Conservation (phyloP, 1,140 invertebrate species). For the Scaptomyza hsui region DNA sequence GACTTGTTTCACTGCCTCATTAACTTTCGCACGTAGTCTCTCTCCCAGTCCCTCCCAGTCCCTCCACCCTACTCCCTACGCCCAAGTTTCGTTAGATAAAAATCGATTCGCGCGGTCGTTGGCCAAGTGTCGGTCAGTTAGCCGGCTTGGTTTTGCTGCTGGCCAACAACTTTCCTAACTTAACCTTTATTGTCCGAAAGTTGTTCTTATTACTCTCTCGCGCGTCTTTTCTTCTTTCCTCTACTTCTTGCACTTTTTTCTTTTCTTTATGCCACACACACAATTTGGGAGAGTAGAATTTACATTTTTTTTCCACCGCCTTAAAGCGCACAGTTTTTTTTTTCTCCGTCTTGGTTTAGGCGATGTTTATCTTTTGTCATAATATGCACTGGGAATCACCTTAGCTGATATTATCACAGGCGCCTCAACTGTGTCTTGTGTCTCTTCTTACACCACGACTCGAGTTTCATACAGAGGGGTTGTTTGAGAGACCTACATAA, state of each 20-base stretch:
- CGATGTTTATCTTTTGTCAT: slow-evolving; percentile 80
- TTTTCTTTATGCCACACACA: slow-evolving; percentile 19
- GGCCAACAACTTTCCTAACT: slow-evolving; percentile 74
- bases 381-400: slow-evolving; percentile 82
- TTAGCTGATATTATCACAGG: slow-evolving; percentile 74
- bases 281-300: slow-evolving; percentile 53
- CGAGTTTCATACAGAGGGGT: not conserved
- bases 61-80: not conserved
- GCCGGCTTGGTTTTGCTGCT: not conserved
- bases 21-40: slow-evolving; percentile 73
- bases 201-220: slow-evolving; percentile 76
- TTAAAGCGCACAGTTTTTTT: slow-evolving; percentile 52
- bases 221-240: not conserved
- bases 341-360: slow-evolving; percentile 47
- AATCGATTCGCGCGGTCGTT: slow-evolving; percentile 80
- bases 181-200: slow-evolving; percentile 83
- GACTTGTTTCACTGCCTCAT: slow-evolving; percentile 74
- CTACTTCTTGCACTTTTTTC: slow-evolving; percentile 51
- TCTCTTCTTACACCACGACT: slow-evolving; percentile 19
- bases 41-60: not conserved
- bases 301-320: slow-evolving; percentile 66
- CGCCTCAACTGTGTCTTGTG: slow-evolving; percentile 31
- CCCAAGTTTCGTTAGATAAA: slow-evolving; percentile 58
- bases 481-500: not conserved
- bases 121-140: slow-evolving; percentile 49